phyloP scores from a whole-genome alignment of 2,888 invertebrate genomes.

The Caenorhabditis imperialis region DNA sequence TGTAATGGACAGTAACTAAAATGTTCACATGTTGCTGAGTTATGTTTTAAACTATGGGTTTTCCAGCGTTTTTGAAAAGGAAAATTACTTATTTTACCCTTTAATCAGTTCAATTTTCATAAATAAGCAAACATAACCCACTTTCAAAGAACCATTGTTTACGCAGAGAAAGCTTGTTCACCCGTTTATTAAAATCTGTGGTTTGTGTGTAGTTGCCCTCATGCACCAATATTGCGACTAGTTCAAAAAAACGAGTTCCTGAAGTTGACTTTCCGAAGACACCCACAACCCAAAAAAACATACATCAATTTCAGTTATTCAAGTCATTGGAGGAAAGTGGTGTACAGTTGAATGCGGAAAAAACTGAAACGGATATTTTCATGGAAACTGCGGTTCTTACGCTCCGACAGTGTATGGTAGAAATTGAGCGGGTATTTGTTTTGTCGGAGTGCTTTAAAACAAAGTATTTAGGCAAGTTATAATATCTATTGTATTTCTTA shows the following conservation, averaged over 20 bases:
- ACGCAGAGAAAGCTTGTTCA: no score
- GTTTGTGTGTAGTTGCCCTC: no score
- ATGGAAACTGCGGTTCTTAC: constrained; percentile 48
- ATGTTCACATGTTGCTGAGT: no score
- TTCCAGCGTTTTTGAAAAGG: no score
- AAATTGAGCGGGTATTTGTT: constrained; percentile 43
- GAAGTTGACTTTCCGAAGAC: constrained; percentile 28
- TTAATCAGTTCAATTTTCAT: no score
- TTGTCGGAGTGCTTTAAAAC: constrained; percentile 44
- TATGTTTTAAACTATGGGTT: no score
- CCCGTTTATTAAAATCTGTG: no score
- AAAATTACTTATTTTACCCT: no score
- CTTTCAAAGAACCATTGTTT: no score
- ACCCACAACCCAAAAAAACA: constrained; percentile 19
- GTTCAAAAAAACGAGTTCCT: constrained; percentile 29
- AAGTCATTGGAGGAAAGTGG: constrained; percentile 42
- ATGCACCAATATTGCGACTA: constrained; percentile 5
- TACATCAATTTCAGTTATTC: constrained; percentile 52
- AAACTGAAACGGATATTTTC: constrained; percentile 48
- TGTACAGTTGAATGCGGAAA: constrained; percentile 38
- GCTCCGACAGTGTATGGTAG: constrained; percentile 54
- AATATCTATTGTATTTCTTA: no score
- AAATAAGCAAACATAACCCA: no score
- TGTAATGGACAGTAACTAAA: no score
- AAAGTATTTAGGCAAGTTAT: constrained; percentile 54